A percentile compares a stretch with the other conserved stretches of the same genome.
phyloP scores from a whole-genome alignment of 2,888 invertebrate genomes.

The Meiosimyza platycephala region DNA sequence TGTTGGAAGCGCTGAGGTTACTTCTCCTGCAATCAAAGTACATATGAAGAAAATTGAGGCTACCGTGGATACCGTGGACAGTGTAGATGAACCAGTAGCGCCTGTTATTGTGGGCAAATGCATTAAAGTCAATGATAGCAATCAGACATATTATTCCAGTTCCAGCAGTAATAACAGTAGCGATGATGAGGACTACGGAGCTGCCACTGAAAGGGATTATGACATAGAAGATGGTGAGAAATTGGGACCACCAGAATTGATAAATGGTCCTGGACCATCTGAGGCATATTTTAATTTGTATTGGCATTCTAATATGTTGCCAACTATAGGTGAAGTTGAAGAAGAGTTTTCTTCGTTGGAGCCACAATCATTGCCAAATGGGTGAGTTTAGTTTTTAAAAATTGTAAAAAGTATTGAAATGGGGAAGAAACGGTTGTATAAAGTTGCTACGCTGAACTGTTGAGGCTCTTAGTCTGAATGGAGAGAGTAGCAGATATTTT shows the following conservation, averaged over 20 bases:
- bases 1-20: constrained; percentile 45
- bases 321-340: constrained; percentile 67
- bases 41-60: constrained; percentile 6
- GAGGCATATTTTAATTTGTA: constrained; percentile 67
- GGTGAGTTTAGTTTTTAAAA: constrained; percentile 53
- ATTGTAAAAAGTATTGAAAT: constrained; percentile 3
- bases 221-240: constrained; percentile 67
- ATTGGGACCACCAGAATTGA: constrained; percentile 65
- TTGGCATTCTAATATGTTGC: constrained; percentile 67
- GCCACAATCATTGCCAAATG: constrained; percentile 59
- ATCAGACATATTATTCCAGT: constrained; percentile 59
- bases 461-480: no score
- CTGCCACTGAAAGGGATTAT: constrained; percentile 60
- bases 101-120: constrained; percentile 63
- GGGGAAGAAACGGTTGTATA: background rate
- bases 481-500: no score
- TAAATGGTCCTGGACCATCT: constrained; percentile 66
- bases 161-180: constrained; percentile 58
- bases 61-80: background rate
- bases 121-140: constrained; percentile 58
- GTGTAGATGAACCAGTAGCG: constrained; percentile 41
- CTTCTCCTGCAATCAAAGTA: background rate
- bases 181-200: constrained; percentile 48
- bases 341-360: constrained; percentile 67
- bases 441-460: no score